Evolutionary conservation across 1,140 invertebrate species (phyloP).

Genomic region (Drosophila kikkawai): DNA sequence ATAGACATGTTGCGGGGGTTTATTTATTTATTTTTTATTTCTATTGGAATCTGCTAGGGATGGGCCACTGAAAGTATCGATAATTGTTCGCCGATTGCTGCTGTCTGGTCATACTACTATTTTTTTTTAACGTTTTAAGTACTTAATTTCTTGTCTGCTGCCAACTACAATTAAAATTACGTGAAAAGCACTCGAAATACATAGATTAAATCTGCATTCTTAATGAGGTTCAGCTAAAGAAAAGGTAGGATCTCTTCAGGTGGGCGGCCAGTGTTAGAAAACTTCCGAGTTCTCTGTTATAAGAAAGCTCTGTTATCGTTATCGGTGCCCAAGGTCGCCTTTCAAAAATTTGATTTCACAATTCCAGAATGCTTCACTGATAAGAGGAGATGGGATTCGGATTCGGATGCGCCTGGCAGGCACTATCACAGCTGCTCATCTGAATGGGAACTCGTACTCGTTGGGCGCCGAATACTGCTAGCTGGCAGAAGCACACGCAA

Average conservation of each 20-base stretch:
- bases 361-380: conserved; percentile 39
- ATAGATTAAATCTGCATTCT: not conserved
- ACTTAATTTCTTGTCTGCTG: not conserved
- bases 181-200: not conserved
- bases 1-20: conserved; percentile 47
- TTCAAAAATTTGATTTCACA: conserved; percentile 31
- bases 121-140: not conserved
- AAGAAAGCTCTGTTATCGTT: conserved; percentile 2
- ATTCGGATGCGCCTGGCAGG: conserved; percentile 44
- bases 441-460: conserved; percentile 11
- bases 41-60: not conserved
- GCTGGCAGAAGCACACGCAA: conserved; percentile 24
- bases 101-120: too few species aligned
- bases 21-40: conserved; percentile 21
- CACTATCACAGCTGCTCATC: conserved; percentile 27
- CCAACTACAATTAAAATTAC: too few species aligned
- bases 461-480: not conserved
- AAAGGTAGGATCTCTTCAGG: not conserved
- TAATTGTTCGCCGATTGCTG: not conserved
- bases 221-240: not conserved
- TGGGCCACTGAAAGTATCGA: conserved; percentile 4
- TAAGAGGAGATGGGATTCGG: conserved; percentile 67
- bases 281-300: not conserved
- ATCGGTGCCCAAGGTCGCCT: conserved; percentile 40
- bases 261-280: not conserved